These are phyloP conservation scores for Neostethus bicornis DNA, from an alignment of 2,797 vertebrate genomes.

Conservation along the genomic window DNA sequence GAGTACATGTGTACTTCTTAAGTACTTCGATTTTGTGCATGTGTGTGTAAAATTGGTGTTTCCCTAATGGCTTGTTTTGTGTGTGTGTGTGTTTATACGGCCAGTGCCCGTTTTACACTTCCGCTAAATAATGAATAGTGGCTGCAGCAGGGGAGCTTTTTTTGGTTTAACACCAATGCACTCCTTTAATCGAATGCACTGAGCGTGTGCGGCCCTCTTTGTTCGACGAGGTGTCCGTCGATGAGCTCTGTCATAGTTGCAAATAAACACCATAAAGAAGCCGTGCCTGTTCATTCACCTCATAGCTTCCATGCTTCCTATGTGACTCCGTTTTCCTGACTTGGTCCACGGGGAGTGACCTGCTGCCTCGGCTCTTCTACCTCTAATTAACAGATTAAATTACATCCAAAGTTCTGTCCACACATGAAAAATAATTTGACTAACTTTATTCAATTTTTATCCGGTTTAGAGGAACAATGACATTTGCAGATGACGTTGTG, in stretches of 20 bases:
- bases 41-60: conserved; percentile 39
- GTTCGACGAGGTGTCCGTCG: conserved; percentile 53
- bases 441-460: too few relatives aligned
- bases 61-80: conserved; percentile 40
- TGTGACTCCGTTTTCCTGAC: conserved; percentile 24
- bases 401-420: too few relatives aligned
- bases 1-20: conserved; percentile 31
- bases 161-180: conserved; percentile 56
- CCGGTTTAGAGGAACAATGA: too few relatives aligned
- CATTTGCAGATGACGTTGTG: too few relatives aligned
- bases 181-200: conserved; percentile 64
- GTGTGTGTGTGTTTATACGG: conserved; percentile 26
- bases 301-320: conserved; percentile 56
- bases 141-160: conserved; percentile 53
- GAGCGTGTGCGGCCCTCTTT: conserved; percentile 52
- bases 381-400: too few relatives aligned
- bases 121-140: conserved; percentile 58
- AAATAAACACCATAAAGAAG: conserved; percentile 56
- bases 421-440: too few relatives aligned
- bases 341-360: too few relatives aligned
- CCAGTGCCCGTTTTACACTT: conserved; percentile 59
- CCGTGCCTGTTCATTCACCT: conserved; percentile 55
- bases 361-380: too few relatives aligned
- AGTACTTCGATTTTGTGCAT: conserved; percentile 28
- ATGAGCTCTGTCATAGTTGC: conserved; percentile 43